Percentiles rank a stretch among this genome's conserved stretches.
Evolutionary conservation across 2,113 vertebrate genomes (phyloP).

Genomic region (Elaphurus davidianus): DNA sequence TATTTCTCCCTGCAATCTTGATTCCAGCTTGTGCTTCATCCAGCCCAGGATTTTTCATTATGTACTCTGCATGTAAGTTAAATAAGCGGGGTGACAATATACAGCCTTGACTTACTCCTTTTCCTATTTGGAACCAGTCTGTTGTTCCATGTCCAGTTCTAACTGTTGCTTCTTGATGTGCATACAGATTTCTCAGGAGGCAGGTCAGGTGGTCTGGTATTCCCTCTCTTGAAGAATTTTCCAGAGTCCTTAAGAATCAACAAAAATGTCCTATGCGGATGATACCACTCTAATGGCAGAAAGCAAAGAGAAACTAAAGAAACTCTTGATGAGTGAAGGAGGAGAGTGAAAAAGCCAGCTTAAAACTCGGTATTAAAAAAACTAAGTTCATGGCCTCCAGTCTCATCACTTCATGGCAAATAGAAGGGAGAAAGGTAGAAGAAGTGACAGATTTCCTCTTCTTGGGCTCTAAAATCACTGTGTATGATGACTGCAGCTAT

Average conservation of each 20-base stretch:
- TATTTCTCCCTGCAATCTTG: not conserved
- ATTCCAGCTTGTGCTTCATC: not conserved
- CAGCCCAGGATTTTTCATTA: not conserved
- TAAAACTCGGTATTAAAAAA: not conserved
- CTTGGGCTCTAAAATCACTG: not conserved
- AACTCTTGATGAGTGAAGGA: not conserved
- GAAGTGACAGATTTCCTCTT: not conserved
- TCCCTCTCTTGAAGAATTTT: not conserved
- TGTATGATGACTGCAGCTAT: not conserved
- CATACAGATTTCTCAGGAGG: not conserved
- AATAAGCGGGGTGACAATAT: not conserved
- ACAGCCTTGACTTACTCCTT: not conserved
- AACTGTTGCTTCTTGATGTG: not conserved
- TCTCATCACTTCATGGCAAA: not conserved
- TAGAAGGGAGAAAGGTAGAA: not conserved
- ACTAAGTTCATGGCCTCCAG: not conserved
- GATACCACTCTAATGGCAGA: not conserved
- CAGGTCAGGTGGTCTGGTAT: not conserved
- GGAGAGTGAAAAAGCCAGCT: not conserved
- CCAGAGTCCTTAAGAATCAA: not conserved
- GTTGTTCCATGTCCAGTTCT: not conserved
- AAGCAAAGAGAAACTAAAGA: not conserved
- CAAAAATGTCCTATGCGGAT: not conserved
- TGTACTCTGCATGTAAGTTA: not conserved
- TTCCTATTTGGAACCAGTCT: not conserved